Evolutionary conservation across 2,888 invertebrate genomes (phyloP).

Genomic region (Falcaria lacertinaria): DNA sequence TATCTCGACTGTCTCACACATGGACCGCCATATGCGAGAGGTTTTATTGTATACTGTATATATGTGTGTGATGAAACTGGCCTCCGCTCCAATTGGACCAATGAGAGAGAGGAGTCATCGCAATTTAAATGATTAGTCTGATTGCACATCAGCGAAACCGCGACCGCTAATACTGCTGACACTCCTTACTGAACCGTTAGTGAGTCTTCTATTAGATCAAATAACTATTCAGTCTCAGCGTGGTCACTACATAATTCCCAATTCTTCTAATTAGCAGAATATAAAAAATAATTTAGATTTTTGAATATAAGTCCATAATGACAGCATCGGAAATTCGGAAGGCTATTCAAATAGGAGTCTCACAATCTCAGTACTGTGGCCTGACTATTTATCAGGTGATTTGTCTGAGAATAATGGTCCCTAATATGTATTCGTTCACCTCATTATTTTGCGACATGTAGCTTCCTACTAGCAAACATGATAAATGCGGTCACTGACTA

Average conservation of each 20-base stretch:
- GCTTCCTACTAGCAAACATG: background rate
- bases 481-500: background rate
- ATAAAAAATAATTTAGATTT: too few species aligned
- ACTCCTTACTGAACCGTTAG: background rate
- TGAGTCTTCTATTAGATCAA: too few species aligned
- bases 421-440: background rate
- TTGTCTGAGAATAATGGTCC: background rate
- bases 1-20: constrained; percentile 13
- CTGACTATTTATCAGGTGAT: too few species aligned
- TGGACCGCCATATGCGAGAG: constrained; percentile 36
- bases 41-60: constrained; percentile 55
- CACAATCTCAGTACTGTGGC: too few species aligned
- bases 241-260: too few species aligned
- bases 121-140: constrained; percentile 61
- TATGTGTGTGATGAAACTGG: constrained; percentile 65
- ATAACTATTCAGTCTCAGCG: too few species aligned
- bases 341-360: too few species aligned
- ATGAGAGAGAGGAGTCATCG: constrained; percentile 62
- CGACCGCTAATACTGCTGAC: constrained; percentile 2
- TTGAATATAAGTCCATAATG: too few species aligned
- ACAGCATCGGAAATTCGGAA: too few species aligned
- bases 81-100: constrained; percentile 64
- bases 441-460: background rate
- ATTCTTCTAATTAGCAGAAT: too few species aligned
- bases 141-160: constrained; percentile 8